Evolutionary conservation across 2,113 vertebrate genomes (phyloP).

Genomic region (Colistium nudipinnis): DNA sequence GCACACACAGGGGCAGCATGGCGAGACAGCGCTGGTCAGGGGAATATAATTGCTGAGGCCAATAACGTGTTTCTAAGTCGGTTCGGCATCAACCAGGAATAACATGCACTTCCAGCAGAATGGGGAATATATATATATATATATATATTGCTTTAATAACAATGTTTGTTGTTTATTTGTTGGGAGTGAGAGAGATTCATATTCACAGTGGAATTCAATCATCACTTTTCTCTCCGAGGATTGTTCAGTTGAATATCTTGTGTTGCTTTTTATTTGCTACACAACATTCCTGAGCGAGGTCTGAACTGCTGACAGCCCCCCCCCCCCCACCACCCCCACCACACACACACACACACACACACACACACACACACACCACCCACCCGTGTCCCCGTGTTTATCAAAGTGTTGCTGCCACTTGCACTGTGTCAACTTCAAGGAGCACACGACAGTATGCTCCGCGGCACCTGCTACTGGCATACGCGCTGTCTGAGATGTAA

Average conservation of each 20-base stretch:
- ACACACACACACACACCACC: slow-evolving; percentile 20
- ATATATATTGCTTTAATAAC: slow-evolving; percentile 58
- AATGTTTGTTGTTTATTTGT: slow-evolving; percentile 20
- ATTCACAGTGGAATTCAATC: background rate
- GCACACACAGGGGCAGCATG: background rate
- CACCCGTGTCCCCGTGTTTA: slow-evolving; percentile 15
- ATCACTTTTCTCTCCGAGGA: background rate
- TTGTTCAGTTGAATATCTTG: slow-evolving; percentile 3
- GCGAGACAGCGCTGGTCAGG: slow-evolving; percentile 29
- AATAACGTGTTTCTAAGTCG: slow-evolving; percentile 45
- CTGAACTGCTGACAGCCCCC: slow-evolving; percentile 9
- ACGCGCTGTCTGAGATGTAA: slow-evolving; percentile 16
- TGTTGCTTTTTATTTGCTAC: background rate
- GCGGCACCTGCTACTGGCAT: slow-evolving; percentile 40
- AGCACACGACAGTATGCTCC: slow-evolving; percentile 4
- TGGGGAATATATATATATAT: slow-evolving; percentile 32
- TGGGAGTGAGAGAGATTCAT: background rate
- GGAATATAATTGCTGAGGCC: slow-evolving; percentile 40
- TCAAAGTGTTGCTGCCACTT: slow-evolving; percentile 29
- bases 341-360: slow-evolving; percentile 10
- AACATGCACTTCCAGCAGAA: slow-evolving; percentile 33
- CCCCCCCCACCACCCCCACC: background rate
- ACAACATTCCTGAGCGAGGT: background rate
- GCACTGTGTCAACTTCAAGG: slow-evolving; percentile 19
- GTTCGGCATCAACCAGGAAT: slow-evolving; percentile 43